These are phyloP conservation scores for Okamejei kenojei DNA, from an alignment of 2,797 vertebrate species.

Conservation along the genomic window DNA sequence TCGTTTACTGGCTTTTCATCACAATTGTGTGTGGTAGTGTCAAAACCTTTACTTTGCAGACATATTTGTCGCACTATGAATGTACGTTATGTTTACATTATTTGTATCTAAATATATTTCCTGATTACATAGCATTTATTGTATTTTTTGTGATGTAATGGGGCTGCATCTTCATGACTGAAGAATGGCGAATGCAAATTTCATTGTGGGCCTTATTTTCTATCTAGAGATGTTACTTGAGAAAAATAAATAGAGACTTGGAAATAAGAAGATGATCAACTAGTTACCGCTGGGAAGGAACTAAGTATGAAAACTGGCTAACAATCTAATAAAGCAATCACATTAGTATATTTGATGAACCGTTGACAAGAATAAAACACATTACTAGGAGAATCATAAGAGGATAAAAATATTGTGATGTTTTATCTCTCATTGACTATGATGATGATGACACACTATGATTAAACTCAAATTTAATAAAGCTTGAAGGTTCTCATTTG, in stretches of 20 bases:
- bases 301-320: background rate
- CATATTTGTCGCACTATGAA: background rate
- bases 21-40: no score
- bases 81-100: background rate
- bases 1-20: background rate
- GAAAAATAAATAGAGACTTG: background rate
- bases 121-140: background rate
- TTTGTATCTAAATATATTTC: background rate
- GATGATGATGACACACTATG: background rate
- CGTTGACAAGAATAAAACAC: background rate
- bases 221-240: background rate
- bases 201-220: no score
- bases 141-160: background rate
- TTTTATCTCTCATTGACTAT: background rate
- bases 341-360: background rate
- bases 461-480: background rate
- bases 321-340: background rate
- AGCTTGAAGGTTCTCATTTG: background rate
- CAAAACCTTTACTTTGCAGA: no score
- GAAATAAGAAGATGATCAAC: background rate
- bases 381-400: background rate
- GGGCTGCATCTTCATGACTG: background rate
- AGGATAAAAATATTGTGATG: background rate
- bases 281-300: background rate
- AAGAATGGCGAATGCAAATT: background rate